These are phyloP conservation scores for Prinia subflava DNA, from an alignment of 2,113 vertebrate genomes.

Conservation along the genomic window DNA sequence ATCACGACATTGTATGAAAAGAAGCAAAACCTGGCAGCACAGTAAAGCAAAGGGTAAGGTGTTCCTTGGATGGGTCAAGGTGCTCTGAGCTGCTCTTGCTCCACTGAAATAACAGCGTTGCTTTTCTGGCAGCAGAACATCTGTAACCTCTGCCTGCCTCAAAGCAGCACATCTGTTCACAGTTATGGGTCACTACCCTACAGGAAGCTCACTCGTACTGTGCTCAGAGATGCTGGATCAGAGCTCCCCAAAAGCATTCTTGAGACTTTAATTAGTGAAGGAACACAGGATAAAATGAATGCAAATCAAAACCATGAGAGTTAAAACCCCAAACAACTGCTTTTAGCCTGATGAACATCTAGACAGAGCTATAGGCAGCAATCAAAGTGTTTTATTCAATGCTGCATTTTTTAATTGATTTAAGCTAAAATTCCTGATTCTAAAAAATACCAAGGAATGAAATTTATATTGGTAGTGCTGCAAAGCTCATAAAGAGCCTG, in stretches of 20 bases:
- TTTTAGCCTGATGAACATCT: background rate
- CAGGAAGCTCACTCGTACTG: conserved; percentile 6
- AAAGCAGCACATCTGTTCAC: conserved; percentile 69
- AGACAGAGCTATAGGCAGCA: background rate
- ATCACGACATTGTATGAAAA: conserved; percentile 50
- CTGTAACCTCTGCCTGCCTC: conserved; percentile 49
- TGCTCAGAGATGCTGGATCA: conserved; percentile 3
- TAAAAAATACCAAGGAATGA: background rate
- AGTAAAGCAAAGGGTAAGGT: conserved; percentile 72
- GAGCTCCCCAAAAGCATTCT: conserved; percentile 20
- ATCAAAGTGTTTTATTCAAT: background rate
- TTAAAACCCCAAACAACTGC: conserved; percentile 16
- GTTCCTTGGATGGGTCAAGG: conserved; percentile 76
- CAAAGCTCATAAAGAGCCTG: background rate
- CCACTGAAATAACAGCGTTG: conserved; percentile 45
- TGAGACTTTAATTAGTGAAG: conserved; percentile 19
- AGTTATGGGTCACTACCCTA: conserved; percentile 67
- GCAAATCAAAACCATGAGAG: conserved; percentile 17
- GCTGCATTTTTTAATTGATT: background rate
- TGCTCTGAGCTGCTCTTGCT: conserved; percentile 68
- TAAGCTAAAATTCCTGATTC: background rate
- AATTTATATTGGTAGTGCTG: background rate
- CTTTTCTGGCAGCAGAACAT: conserved; percentile 63
- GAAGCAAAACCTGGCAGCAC: conserved; percentile 63
- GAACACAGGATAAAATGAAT: conserved; percentile 47